A percentile compares a stretch with the other conserved stretches of the same genome.
These are phyloP conservation scores for Pseudomugil gertrudae DNA, from an alignment of 2,797 vertebrate genomes.

Conservation along the genomic window DNA sequence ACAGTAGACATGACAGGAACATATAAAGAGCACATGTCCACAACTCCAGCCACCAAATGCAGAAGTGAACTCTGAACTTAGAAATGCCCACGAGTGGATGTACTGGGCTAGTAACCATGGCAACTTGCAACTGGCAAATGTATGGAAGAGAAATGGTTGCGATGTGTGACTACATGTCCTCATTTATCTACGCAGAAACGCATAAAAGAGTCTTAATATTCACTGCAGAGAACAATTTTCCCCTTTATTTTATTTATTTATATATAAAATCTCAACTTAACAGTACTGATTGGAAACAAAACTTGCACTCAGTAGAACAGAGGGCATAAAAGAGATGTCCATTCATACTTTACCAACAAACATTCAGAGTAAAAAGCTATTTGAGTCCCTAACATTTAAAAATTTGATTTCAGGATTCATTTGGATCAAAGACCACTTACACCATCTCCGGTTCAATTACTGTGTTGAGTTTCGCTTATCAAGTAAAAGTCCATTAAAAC, in stretches of 20 bases:
- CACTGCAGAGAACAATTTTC: neutral
- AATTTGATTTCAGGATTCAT: neutral
- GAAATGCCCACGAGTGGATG: no score
- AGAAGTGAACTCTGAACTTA: no score
- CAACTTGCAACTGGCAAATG: no score
- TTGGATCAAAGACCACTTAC: neutral
- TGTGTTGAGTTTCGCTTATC: neutral
- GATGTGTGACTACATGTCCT: no score
- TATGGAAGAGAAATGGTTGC: no score
- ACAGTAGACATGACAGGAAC: no score
- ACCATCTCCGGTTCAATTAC: neutral
- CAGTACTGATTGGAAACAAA: neutral
- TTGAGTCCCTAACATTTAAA: neutral
- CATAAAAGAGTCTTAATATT: neutral
- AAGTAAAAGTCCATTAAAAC: slow-evolving; percentile 2
- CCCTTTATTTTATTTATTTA: no score
- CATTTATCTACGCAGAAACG: no score
- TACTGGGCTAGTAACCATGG: no score
- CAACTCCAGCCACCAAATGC: no score
- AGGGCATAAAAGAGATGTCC: neutral
- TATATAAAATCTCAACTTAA: no score
- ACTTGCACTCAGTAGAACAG: neutral
- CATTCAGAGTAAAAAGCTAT: neutral
- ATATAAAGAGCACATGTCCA: no score
- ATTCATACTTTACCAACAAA: neutral